A percentile compares a stretch with the other conserved stretches of the same genome.
These are phyloP conservation scores for Flabesymbios commensalis DNA, from an alignment of 2,888 invertebrate genomes.

Conservation along the genomic window DNA sequence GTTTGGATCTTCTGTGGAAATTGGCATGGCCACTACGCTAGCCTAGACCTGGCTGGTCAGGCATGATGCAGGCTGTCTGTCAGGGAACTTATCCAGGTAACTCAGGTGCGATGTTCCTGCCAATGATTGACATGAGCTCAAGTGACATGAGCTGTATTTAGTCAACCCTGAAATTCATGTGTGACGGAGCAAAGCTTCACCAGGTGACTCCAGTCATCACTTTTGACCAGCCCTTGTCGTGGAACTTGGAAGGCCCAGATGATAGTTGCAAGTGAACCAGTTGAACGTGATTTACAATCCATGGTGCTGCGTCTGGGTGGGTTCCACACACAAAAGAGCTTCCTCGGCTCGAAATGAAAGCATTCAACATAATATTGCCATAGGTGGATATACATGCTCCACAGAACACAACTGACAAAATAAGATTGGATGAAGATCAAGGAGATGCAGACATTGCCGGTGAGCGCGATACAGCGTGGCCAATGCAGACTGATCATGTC, in stretches of 20 bases:
- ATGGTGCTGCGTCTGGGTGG: conserved; percentile 31
- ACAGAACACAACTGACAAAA: no score
- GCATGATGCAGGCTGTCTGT: conserved; percentile 1
- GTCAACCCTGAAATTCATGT: conserved; percentile 28
- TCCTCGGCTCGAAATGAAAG: no score
- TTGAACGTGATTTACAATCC: conserved; percentile 17
- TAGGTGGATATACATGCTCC: no score
- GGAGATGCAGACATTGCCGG: no score
- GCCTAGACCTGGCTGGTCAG: conserved; percentile 6
- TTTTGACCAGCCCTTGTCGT: conserved; percentile 36
- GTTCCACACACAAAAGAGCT: no score
- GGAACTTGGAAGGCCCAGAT: conserved; percentile 30
- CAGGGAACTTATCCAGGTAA: conserved; percentile 32
- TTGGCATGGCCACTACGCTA: not conserved
- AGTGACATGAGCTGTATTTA: conserved; percentile 35
- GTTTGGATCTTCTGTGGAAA: conserved; percentile 2
- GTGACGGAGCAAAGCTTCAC: conserved; percentile 16
- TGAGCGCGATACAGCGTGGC: no score
- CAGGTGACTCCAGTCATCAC: conserved; percentile 30
- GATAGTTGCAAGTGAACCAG: conserved; percentile 21
- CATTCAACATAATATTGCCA: no score
- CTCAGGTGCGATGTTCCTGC: conserved; percentile 30
- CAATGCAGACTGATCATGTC: no score
- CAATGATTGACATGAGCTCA: conserved; percentile 39
- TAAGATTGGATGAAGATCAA: no score